Percentiles rank a stretch among this genome's conserved stretches.
Evolutionary conservation across 2,797 vertebrate genomes (phyloP).

Genomic region (Rhynchotus rufescens): DNA sequence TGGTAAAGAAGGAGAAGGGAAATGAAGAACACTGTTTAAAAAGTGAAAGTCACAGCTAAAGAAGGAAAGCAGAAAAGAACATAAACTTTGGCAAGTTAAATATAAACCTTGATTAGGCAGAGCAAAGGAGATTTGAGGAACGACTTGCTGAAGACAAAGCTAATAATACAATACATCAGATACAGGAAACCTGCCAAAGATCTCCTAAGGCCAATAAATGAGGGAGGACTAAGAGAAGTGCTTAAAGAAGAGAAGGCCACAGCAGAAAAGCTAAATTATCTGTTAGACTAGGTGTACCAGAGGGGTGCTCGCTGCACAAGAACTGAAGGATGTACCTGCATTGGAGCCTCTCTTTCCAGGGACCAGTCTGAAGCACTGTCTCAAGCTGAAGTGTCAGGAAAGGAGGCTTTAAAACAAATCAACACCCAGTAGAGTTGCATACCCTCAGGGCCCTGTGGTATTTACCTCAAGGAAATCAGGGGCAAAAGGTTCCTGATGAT

Average conservation of each 20-base stretch:
- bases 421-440: not conserved
- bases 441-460: not conserved
- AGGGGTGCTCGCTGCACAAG: not conserved
- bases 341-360: not conserved
- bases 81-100: conserved; percentile 32
- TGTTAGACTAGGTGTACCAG: not conserved
- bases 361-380: not conserved
- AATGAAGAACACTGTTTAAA: not conserved
- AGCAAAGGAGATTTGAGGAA: conserved; percentile 37
- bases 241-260: conserved; percentile 8
- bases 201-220: conserved; percentile 20
- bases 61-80: not conserved
- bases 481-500: accelerated
- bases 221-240: conserved; percentile 18
- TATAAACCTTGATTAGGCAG: conserved; percentile 39
- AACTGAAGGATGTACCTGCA: not conserved
- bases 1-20: not conserved
- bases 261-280: not conserved
- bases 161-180: conserved; percentile 36
- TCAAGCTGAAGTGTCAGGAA: not conserved
- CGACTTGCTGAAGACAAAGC: conserved; percentile 44
- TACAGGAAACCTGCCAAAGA: conserved; percentile 45
- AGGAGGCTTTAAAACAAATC: conserved; percentile 19
- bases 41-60: not conserved
- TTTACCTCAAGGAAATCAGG: not conserved